Percentiles rank a stretch among this genome's conserved stretches.
phyloP scores from a whole-genome alignment of 2,797 vertebrate genomes.

The Aulostomus chinensis region DNA sequence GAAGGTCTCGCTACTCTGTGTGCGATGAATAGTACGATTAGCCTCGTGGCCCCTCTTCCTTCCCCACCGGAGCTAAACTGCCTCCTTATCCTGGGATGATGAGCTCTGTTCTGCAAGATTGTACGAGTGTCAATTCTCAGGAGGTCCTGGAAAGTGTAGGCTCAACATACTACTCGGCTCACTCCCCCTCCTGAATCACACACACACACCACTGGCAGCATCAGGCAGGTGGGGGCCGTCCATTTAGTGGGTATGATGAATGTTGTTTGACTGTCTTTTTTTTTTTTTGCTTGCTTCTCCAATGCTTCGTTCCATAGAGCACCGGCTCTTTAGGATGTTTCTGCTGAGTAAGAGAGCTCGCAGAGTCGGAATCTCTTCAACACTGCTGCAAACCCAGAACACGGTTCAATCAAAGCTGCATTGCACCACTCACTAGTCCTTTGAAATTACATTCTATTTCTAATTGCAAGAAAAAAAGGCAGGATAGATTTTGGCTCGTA shows the following conservation, averaged over 20 bases:
- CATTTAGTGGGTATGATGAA: slow-evolving; percentile 37
- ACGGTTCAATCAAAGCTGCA: slow-evolving; percentile 73
- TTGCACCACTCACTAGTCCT: slow-evolving; percentile 67
- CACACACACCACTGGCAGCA: neutral
- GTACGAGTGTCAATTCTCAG: too few relatives aligned
- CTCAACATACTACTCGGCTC: too few relatives aligned
- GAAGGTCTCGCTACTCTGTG: too few relatives aligned
- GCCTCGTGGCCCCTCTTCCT: too few relatives aligned
- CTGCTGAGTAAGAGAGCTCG: slow-evolving; percentile 70
- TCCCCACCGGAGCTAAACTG: too few relatives aligned
- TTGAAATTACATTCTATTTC: slow-evolving; percentile 12
- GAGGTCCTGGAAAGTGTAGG: too few relatives aligned
- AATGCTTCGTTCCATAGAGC: slow-evolving; percentile 41
- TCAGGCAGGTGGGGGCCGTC: neutral
- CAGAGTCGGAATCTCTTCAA: slow-evolving; percentile 49
- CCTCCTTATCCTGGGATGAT: too few relatives aligned
- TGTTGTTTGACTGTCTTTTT: slow-evolving; percentile 30
- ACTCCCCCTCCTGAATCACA: too few relatives aligned
- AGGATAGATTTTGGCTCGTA: neutral
- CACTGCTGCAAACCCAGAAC: slow-evolving; percentile 59
- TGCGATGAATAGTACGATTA: too few relatives aligned
- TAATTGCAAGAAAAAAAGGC: neutral
- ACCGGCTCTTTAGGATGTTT: slow-evolving; percentile 53
- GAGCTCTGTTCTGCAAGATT: too few relatives aligned
- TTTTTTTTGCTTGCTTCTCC: slow-evolving; percentile 44